Evolutionary conservation across 2,797 vertebrate species (phyloP).

Genomic region (Brachyalestes nurse): DNA sequence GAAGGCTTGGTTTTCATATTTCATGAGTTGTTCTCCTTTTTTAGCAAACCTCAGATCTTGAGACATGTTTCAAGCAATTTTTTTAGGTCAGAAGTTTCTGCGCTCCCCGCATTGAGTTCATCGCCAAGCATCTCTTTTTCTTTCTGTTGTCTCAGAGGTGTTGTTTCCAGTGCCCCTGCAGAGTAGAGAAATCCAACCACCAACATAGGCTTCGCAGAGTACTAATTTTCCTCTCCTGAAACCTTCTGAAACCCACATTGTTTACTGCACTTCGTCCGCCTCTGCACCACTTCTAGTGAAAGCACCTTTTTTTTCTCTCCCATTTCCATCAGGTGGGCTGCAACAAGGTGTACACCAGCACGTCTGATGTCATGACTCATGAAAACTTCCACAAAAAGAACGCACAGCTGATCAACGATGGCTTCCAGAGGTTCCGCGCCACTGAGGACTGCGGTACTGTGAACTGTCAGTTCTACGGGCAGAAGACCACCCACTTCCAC

Average conservation of each 20-base stretch:
- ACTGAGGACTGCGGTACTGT: constrained; percentile 97
- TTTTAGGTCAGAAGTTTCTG: constrained; percentile 55
- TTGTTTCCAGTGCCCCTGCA: constrained; percentile 52
- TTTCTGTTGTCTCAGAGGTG: constrained; percentile 52
- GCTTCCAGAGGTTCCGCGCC: constrained; percentile 98
- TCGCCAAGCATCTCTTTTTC: constrained; percentile 43
- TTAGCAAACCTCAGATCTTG: constrained; percentile 51
- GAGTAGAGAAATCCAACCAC: constrained; percentile 43
- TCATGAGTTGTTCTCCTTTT: constrained; percentile 36
- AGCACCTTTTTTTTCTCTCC: constrained; percentile 46
- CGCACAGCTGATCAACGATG: constrained; percentile 97
- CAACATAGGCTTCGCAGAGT: constrained; percentile 42
- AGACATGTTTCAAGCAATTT: constrained; percentile 45
- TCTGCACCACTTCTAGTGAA: constrained; percentile 44
- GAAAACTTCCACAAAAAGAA: constrained; percentile 99
- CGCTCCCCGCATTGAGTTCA: constrained; percentile 47
- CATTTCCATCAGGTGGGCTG: constrained; percentile 89
- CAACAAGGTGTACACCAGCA: constrained; percentile 99
- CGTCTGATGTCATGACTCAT: constrained; percentile 98
- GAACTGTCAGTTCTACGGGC: constrained; percentile 96
- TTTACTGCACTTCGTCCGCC: constrained; percentile 50
- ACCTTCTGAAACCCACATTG: constrained; percentile 54
- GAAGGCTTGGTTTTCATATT: constrained; percentile 36
- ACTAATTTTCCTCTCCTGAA: constrained; percentile 49
- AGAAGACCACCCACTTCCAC: constrained; percentile 99